Evolutionary conservation across 1,140 invertebrate genomes (phyloP).

Genomic region (Orussus abietinus): DNA sequence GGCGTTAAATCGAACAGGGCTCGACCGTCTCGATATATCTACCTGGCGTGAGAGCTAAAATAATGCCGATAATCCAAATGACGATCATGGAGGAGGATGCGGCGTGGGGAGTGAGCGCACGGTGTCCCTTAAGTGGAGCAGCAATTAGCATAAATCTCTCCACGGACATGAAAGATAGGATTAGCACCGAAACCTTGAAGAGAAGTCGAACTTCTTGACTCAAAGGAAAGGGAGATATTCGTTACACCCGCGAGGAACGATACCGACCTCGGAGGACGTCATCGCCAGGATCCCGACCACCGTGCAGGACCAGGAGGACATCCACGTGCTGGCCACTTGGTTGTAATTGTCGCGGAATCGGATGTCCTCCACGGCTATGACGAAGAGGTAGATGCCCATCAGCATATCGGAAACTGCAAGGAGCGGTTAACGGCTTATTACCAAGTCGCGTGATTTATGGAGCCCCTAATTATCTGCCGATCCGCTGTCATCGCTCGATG

Average conservation of each 20-base stretch:
- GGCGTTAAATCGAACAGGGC: too few species aligned
- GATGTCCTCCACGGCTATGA: slow-evolving; percentile 66
- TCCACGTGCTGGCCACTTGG: slow-evolving; percentile 63
- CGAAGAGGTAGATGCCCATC: slow-evolving; percentile 74
- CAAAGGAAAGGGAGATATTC: too few species aligned
- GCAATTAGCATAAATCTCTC: slow-evolving; percentile 71
- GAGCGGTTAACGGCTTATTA: too few species aligned
- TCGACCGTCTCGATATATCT: slow-evolving; percentile 10
- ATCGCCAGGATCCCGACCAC: slow-evolving; percentile 64
- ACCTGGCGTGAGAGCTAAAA: slow-evolving; percentile 66
- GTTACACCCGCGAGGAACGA: too few species aligned
- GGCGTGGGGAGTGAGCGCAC: slow-evolving; percentile 54
- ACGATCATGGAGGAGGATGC: slow-evolving; percentile 55
- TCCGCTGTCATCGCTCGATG: too few species aligned
- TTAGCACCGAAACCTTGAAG: slow-evolving; percentile 65
- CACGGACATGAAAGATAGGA: slow-evolving; percentile 72
- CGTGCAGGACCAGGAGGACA: slow-evolving; percentile 65
- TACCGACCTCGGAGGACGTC: slow-evolving; percentile 63
- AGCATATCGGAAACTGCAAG: slow-evolving; percentile 69
- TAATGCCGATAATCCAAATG: slow-evolving; percentile 65
- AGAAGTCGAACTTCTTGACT: too few species aligned
- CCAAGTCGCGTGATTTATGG: too few species aligned
- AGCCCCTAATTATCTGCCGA: too few species aligned
- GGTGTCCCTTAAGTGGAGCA: slow-evolving; percentile 61
- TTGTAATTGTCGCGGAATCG: slow-evolving; percentile 64